These are phyloP conservation scores for Hirtodrosophila trivittata DNA, from an alignment of 2,888 invertebrate genomes.

Conservation along the genomic window DNA sequence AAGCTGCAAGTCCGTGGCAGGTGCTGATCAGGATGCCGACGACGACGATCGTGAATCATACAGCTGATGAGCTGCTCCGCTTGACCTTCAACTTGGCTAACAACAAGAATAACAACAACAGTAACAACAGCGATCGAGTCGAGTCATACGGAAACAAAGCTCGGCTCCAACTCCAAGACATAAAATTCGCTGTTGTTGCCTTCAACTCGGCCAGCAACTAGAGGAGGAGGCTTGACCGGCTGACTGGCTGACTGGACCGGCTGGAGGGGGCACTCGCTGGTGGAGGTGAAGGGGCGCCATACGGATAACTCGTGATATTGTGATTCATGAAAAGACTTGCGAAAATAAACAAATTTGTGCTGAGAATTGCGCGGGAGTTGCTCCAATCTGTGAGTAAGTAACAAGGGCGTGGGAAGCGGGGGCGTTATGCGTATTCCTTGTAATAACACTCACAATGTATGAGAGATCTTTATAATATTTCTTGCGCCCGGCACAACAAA, in stretches of 20 bases:
- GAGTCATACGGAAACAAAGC: slow-evolving; percentile 76
- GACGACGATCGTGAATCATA: slow-evolving; percentile 43
- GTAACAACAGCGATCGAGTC: slow-evolving; percentile 8
- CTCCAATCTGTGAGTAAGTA: slow-evolving; percentile 28
- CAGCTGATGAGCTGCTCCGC: slow-evolving; percentile 15
- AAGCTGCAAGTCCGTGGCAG: slow-evolving; percentile 27
- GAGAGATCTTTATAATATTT: slow-evolving; percentile 46
- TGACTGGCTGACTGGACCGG: background rate
- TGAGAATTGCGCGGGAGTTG: slow-evolving; percentile 39
- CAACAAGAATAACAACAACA: slow-evolving; percentile 15
- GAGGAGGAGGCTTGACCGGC: slow-evolving; percentile 10
- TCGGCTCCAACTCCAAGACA: slow-evolving; percentile 43
- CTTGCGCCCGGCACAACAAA: slow-evolving; percentile 65
- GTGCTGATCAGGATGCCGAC: slow-evolving; percentile 47
- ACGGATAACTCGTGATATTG: slow-evolving; percentile 32
- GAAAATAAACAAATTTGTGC: slow-evolving; percentile 63
- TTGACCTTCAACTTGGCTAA: slow-evolving; percentile 74
- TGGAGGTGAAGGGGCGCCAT: background rate
- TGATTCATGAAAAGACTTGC: slow-evolving; percentile 67
- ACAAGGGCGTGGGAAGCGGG: slow-evolving; percentile 3
- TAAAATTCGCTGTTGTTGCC: slow-evolving; percentile 59
- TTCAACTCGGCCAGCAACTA: slow-evolving; percentile 50
- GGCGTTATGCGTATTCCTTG: slow-evolving; percentile 51
- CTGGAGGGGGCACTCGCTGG: background rate
- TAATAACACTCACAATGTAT: slow-evolving; percentile 42